phyloP scores from a whole-genome alignment of 92 coral and sea anemone species.

The Hydrozoanthus gracilis region DNA sequence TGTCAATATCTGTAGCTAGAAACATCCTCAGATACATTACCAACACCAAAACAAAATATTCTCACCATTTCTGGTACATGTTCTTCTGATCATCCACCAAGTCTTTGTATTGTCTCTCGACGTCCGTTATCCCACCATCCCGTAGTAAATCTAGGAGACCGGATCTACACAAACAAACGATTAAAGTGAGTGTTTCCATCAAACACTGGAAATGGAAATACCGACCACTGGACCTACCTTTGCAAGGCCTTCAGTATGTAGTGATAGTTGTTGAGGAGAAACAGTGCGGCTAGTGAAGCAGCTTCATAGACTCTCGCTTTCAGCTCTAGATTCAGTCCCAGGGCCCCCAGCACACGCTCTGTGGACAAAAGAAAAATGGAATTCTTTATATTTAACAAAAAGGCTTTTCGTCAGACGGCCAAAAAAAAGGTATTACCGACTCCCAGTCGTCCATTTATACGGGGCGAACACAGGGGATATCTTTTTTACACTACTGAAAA shows the following conservation, averaged over 20 bases:
- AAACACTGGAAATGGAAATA: not conserved
- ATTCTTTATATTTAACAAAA: not conserved
- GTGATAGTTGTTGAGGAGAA: conserved; percentile 94
- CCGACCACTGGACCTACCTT: conserved; percentile 60
- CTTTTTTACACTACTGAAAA: not conserved
- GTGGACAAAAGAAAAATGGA: not conserved
- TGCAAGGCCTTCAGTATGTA: conserved; percentile 91
- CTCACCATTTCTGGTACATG: conserved; percentile 91
- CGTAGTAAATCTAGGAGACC: conserved; percentile 81
- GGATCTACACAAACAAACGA: conserved; percentile 60
- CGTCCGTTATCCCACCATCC: conserved; percentile 80
- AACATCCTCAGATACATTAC: too few species aligned
- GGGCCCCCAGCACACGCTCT: conserved; percentile 97
- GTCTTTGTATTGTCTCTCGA: conserved; percentile 77
- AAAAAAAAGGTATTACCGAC: not conserved
- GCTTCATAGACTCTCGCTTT: conserved; percentile 90
- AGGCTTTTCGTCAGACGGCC: not conserved
- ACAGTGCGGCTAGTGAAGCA: conserved; percentile 82
- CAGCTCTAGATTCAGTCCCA: conserved; percentile 92
- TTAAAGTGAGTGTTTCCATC: not conserved
- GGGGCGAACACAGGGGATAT: too few species aligned
- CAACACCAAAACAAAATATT: not conserved
- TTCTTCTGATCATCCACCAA: conserved; percentile 85
- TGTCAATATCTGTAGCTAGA: too few species aligned
- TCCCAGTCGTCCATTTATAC: too few species aligned